Conservation (phyloP, 2,888 invertebrate genomes). For the Drosophila subsilvestris region DNA sequence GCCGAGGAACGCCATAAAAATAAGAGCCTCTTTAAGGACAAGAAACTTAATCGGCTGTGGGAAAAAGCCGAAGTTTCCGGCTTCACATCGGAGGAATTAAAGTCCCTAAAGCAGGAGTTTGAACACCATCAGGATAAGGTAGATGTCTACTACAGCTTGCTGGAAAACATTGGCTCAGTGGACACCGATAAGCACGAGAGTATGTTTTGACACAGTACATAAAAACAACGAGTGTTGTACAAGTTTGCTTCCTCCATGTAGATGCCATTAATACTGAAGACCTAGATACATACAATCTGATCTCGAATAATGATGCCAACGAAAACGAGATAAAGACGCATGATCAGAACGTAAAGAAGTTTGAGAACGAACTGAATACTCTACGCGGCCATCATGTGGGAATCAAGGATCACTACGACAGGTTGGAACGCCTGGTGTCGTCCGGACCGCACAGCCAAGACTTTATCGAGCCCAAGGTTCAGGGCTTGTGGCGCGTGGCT, state of each 20-base stretch:
- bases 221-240: not conserved
- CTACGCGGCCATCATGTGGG: conserved; percentile 90
- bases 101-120: conserved; percentile 94
- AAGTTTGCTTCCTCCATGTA: conserved; percentile 69
- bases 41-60: conserved; percentile 95
- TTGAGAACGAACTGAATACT: conserved; percentile 88
- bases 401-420: conserved; percentile 91
- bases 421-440: conserved; percentile 89
- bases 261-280: conserved; percentile 91
- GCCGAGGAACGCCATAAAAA: conserved; percentile 87
- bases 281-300: conserved; percentile 89
- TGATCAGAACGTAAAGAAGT: conserved; percentile 83
- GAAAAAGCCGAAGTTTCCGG: conserved; percentile 94
- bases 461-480: conserved; percentile 96
- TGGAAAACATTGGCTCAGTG: conserved; percentile 88
- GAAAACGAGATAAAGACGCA: conserved; percentile 85
- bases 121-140: conserved; percentile 96
- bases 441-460: conserved; percentile 92
- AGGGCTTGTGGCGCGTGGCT: conserved; percentile 94
- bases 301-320: conserved; percentile 86
- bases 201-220: conserved; percentile 81
- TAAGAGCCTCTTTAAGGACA: conserved; percentile 93
- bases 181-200: conserved; percentile 87
- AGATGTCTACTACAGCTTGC: conserved; percentile 93
- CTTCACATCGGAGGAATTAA: conserved; percentile 93